Evolutionary conservation across 2,888 invertebrate species (phyloP).

Genomic region (Hirtodrosophila alboralis): DNA sequence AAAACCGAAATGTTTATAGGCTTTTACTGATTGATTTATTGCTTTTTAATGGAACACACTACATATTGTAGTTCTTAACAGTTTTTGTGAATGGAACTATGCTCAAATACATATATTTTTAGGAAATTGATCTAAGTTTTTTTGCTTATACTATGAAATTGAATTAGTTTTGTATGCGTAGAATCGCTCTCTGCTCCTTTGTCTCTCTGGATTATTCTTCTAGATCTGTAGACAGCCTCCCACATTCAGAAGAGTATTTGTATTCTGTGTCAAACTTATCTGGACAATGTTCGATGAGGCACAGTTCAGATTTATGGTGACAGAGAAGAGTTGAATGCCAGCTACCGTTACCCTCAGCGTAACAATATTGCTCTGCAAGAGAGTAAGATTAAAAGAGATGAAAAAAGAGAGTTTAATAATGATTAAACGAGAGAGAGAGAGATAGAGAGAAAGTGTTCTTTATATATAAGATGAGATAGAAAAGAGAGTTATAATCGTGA

Average conservation of each 20-base stretch:
- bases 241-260: neutral
- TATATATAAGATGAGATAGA: too few species aligned
- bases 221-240: conserved; percentile 6
- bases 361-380: neutral
- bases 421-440: too few species aligned
- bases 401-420: too few species aligned
- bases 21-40: conserved; percentile 36
- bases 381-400: too few species aligned
- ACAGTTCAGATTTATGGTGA: neutral
- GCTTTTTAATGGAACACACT: conserved; percentile 22
- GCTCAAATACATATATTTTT: too few species aligned
- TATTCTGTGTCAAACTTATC: neutral
- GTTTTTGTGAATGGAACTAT: too few species aligned
- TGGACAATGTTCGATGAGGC: accelerated
- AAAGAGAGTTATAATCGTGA: too few species aligned
- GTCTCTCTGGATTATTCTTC: neutral
- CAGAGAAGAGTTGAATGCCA: neutral
- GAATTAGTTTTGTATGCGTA: too few species aligned
- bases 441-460: too few species aligned
- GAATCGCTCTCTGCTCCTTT: too few species aligned
- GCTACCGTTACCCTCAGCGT: neutral
- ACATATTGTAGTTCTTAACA: conserved; percentile 16
- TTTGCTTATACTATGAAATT: too few species aligned
- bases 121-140: too few species aligned
- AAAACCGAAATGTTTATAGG: conserved; percentile 23